Conservation (phyloP, 2,797 vertebrate species). For the Hafferia zeledoni region DNA sequence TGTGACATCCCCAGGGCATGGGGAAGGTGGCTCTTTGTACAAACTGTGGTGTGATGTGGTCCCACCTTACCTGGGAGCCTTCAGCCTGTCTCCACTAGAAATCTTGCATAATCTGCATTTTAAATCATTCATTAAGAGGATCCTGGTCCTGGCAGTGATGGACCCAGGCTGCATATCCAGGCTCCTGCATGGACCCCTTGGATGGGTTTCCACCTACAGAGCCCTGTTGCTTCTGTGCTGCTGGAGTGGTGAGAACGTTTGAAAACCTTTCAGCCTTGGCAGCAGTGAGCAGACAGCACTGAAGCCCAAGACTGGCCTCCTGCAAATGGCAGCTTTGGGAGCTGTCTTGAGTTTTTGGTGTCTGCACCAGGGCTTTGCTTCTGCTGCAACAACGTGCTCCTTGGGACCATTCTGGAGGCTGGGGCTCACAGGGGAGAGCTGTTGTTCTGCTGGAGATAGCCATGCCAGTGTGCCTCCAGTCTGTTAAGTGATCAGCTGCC, state of each 20-base stretch:
- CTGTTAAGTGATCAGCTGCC: not conserved
- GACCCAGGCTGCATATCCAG: not conserved
- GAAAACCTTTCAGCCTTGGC: not conserved
- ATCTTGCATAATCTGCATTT: not conserved
- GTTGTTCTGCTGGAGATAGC: not conserved
- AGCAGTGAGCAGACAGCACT: not conserved
- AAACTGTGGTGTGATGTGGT: not conserved
- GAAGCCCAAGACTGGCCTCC: not conserved
- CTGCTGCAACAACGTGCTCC: not conserved
- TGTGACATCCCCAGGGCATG: not conserved
- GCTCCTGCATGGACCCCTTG: not conserved
- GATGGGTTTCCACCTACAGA: conserved; percentile 26
- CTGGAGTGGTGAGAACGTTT: not conserved
- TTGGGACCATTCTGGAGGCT: not conserved
- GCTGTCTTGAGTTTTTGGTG: not conserved
- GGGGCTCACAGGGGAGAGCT: not conserved
- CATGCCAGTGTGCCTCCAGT: not conserved
- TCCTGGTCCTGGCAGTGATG: accelerated
- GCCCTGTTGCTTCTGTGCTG: not conserved
- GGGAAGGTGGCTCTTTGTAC: not conserved
- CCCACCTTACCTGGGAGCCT: not conserved
- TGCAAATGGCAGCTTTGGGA: not conserved
- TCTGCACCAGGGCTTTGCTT: not conserved
- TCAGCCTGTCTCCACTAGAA: not conserved
- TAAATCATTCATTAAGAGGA: not conserved